Evolutionary conservation across 2,113 vertebrate species (phyloP), one percentile per base, ranked within the genome.

Genomic region (Gadus macrocephalus): DNA sequence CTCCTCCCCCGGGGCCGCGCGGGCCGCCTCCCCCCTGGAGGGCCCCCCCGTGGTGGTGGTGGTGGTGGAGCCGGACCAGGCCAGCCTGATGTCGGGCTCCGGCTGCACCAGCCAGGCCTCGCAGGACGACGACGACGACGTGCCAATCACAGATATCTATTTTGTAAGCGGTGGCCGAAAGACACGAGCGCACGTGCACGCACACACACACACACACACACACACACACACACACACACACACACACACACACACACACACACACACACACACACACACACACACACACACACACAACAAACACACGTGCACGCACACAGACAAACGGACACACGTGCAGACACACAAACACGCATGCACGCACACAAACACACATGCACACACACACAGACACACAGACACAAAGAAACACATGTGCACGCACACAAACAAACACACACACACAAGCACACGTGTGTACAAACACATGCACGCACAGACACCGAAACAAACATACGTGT

Each of bases 91-190:
- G 85, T 96, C 95, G 0, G 95, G 95, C 64, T 94, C 95, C 0
- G 96, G 95, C 17, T 94, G 94, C 42, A 92, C 92, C 85, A 99
- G 96, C 89, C 96, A 96, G 87, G 94, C 95, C 80, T 99, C 97
- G 0, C 95, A 96, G 1, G 97, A 99, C 16, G 97, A 98, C 1
- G 92, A 93, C 0, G 96, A 98, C 0, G 92, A 93, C 2, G 89
- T 94, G 67, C 96, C 96, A 65, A 89, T 95, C 86, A 92, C 95
- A 62, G 97, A 99, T 86, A 95, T 99, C 78, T 98, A 96, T 89
- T 96, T 98, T 88, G 97, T 99, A 93, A 98, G 89, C 75, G 4
- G 66, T 62, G 64, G 4, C 19, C 25, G 20, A 3, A 19, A 15
- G 12, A 67, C 68, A 53, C 68, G 20, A 15, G 19, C 17, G 64